A percentile compares a stretch with the other conserved stretches of the same genome.
Conservation (phyloP, 2,797 vertebrate genomes). For the Halcyon badia region DNA sequence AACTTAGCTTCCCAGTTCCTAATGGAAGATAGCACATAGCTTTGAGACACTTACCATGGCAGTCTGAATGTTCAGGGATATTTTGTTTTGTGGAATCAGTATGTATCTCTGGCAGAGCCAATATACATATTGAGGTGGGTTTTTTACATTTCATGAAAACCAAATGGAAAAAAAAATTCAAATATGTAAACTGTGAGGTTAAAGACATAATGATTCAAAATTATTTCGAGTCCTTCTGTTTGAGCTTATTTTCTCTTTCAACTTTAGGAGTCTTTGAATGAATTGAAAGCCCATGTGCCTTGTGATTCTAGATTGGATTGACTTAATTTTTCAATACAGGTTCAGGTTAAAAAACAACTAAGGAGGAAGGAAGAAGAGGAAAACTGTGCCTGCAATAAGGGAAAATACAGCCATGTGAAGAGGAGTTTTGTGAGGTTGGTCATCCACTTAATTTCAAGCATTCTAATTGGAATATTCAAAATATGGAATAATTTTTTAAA, state of each 20-base stretch:
- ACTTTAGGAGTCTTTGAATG: not conserved
- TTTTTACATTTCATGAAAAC: not conserved
- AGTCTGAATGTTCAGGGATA: not conserved
- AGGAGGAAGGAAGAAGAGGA: conserved; percentile 71
- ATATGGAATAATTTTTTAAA: not conserved
- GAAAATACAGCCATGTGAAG: conserved; percentile 48
- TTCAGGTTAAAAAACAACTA: conserved; percentile 76
- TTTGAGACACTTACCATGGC: not conserved
- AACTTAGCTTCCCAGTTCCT: not conserved
- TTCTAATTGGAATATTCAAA: not conserved
- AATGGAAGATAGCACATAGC: not conserved
- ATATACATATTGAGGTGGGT: accelerated
- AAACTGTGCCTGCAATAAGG: conserved; percentile 68
- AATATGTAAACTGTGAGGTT: not conserved
- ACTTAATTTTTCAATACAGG: conserved; percentile 70
- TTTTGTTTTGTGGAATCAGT: not conserved
- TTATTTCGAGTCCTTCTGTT: not conserved
- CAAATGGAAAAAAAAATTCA: not conserved
- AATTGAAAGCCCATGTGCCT: not conserved
- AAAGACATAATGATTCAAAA: not conserved
- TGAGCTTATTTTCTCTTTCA: not conserved
- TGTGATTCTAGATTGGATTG: not conserved
- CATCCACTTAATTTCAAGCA: not conserved
- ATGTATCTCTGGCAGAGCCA: not conserved
- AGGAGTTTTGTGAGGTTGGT: conserved; percentile 78